These are phyloP conservation scores for Murina feae DNA, from an alignment of 2,113 vertebrate genomes.

Conservation along the genomic window DNA sequence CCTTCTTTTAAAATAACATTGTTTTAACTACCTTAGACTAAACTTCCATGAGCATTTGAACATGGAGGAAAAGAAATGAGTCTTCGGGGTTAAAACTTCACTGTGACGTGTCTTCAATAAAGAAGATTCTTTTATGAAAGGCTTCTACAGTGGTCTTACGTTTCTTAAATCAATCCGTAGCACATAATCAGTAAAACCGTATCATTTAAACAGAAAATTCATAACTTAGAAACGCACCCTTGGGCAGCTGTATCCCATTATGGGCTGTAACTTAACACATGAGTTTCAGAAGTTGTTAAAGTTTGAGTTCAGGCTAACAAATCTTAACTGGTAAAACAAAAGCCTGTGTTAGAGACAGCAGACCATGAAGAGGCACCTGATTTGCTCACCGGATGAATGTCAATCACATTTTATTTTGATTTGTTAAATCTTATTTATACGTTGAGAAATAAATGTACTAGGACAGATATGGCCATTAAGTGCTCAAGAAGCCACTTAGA, in stretches of 20 bases:
- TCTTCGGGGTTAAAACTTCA: constrained; percentile 73
- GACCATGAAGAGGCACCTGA: not conserved
- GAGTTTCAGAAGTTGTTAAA: constrained; percentile 79
- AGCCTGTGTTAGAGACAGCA: constrained; percentile 42
- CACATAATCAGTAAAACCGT: constrained; percentile 81
- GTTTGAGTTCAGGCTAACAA: constrained; percentile 72
- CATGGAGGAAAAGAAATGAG: constrained; percentile 64
- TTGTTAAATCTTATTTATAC: constrained; percentile 12
- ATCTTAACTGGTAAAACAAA: constrained; percentile 62
- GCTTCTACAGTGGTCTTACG: constrained; percentile 79
- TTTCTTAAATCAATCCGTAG: constrained; percentile 83
- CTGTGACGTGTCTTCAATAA: constrained; percentile 76
- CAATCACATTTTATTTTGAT: constrained; percentile 34
- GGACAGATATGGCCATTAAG: not conserved
- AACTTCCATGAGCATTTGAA: constrained; percentile 60
- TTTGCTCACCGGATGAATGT: constrained; percentile 13
- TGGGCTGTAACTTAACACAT: constrained; percentile 79
- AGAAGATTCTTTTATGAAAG: constrained; percentile 78
- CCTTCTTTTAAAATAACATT: constrained; percentile 50
- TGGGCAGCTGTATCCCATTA: constrained; percentile 80
- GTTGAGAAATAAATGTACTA: constrained; percentile 26
- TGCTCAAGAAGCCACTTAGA: constrained; percentile 1
- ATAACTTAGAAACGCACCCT: constrained; percentile 75
- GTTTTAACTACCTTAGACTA: constrained; percentile 69
- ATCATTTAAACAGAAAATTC: constrained; percentile 82